phyloP scores from a whole-genome alignment of 2,113 vertebrate genomes.

The Pomatostomus ruficeps region DNA sequence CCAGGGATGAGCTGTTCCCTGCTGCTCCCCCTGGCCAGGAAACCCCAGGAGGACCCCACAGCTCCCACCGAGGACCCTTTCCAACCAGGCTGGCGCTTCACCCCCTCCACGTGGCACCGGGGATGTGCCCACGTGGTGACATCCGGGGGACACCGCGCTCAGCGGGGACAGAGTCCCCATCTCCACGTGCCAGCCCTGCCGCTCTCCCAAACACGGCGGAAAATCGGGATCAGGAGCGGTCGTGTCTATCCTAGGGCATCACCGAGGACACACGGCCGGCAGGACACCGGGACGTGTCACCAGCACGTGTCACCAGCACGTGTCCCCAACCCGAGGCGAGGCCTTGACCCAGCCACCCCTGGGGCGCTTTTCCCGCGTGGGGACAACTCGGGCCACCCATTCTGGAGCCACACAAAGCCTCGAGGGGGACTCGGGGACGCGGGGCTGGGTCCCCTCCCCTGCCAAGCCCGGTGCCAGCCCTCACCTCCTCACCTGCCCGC shows the following conservation, averaged over 20 bases:
- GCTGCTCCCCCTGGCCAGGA: fast-evolving
- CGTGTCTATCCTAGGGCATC: fast-evolving
- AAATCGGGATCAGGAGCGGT: fast-evolving
- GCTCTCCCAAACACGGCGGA: fast-evolving
- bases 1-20: fast-evolving
- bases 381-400: fast-evolving
- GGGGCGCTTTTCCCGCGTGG: fast-evolving
- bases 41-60: fast-evolving
- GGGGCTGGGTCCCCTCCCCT: neutral
- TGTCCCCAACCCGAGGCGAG: neutral
- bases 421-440: neutral
- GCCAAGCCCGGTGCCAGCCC: neutral
- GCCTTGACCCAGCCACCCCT: neutral
- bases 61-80: fast-evolving
- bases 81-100: fast-evolving
- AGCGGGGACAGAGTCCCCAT: fast-evolving
- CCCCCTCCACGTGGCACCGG: neutral
- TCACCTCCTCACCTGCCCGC: fast-evolving
- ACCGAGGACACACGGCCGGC: fast-evolving
- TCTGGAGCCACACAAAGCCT: neutral
- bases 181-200: neutral
- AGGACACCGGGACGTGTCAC: fast-evolving
- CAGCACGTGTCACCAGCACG: fast-evolving
- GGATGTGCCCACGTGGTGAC: fast-evolving
- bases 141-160: fast-evolving